Conservation (phyloP, 1,140 invertebrate species). For the Zaprionus lachaisei region DNA sequence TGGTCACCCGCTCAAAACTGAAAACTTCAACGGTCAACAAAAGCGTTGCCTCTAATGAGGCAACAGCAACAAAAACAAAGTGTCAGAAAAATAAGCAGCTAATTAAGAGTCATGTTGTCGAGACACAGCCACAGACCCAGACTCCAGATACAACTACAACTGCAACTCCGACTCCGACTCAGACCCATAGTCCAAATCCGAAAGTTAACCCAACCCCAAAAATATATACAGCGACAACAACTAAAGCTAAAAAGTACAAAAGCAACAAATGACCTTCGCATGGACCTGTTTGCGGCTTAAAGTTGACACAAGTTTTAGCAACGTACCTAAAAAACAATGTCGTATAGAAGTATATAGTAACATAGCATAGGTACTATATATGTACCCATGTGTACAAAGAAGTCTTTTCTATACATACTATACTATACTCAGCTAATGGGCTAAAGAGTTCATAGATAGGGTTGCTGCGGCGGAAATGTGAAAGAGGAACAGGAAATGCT, state of each 20-base stretch:
- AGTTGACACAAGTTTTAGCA: constrained; percentile 28
- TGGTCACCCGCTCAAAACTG: constrained; percentile 54
- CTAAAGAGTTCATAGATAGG: background rate
- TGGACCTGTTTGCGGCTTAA: constrained; percentile 58
- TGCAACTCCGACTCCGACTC: background rate
- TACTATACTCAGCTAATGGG: background rate
- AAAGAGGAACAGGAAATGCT: constrained; percentile 5
- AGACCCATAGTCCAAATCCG: constrained; percentile 4
- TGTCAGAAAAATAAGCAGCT: constrained; percentile 68
- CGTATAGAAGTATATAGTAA: background rate
- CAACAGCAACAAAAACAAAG: constrained; percentile 43
- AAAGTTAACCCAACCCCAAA: constrained; percentile 22
- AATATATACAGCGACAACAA: background rate
- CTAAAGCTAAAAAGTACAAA: background rate
- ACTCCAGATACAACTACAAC: background rate
- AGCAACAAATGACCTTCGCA: constrained; percentile 53
- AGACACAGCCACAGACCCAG: background rate
- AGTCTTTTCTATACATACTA: background rate
- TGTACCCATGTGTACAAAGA: background rate
- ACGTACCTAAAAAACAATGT: constrained; percentile 4
- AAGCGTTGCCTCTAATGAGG: constrained; percentile 61
- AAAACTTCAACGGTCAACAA: constrained; percentile 33
- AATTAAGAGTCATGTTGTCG: constrained; percentile 67
- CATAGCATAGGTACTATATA: background rate
- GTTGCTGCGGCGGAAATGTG: background rate